A percentile compares a stretch with the other conserved stretches of the same genome.
phyloP scores from a whole-genome alignment of 2,113 vertebrate genomes.

The Natator depressus region DNA sequence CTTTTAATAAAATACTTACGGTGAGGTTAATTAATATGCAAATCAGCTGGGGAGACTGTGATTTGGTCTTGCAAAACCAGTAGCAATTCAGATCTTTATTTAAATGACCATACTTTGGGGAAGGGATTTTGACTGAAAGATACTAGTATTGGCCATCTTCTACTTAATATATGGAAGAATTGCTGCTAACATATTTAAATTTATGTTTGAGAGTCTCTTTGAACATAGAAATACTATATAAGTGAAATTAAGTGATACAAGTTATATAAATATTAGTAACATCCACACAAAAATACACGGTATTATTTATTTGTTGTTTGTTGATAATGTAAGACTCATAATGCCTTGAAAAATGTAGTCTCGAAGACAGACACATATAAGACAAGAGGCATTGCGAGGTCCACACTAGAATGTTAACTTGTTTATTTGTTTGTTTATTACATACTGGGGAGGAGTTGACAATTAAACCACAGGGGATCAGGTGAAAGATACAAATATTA shows the following conservation, averaged over 20 bases:
- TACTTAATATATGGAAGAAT: neutral
- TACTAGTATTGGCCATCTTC: neutral
- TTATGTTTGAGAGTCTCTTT: neutral
- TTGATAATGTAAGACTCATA: neutral
- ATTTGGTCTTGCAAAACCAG: neutral
- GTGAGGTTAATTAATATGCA: neutral
- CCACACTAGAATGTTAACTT: neutral
- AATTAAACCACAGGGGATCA: neutral
- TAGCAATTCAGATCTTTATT: neutral
- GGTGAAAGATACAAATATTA: neutral
- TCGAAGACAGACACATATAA: neutral
- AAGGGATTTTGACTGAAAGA: neutral
- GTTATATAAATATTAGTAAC: neutral
- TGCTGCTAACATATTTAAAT: accelerated
- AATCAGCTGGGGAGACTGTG: neutral
- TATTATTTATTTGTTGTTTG: neutral
- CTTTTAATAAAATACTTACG: neutral
- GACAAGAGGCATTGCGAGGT: neutral
- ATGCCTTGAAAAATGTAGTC: neutral
- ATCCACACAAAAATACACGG: neutral
- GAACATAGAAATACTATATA: neutral
- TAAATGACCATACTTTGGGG: neutral
- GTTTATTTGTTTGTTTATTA: neutral
- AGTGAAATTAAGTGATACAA: neutral
- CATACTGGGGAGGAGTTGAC: accelerated